These are phyloP conservation scores for Drosophila kuntzei DNA, from an alignment of 2,888 invertebrate genomes.

Conservation along the genomic window DNA sequence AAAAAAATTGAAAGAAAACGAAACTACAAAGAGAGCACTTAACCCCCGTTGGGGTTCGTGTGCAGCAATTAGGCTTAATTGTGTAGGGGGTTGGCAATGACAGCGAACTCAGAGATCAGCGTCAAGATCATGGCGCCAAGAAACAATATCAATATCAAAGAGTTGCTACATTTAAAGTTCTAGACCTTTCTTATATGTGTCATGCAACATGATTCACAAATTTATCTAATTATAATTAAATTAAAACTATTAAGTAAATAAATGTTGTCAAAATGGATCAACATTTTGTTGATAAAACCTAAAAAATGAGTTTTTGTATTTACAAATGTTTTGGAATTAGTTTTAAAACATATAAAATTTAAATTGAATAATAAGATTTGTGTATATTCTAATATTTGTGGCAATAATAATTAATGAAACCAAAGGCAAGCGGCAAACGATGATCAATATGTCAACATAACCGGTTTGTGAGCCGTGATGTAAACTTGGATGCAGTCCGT, in stretches of 20 bases:
- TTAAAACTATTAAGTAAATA: too few relatives aligned
- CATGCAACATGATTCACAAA: constrained; percentile 6
- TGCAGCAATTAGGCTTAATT: constrained; percentile 63
- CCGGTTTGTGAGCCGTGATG: constrained; percentile 47
- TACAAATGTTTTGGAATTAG: neutral
- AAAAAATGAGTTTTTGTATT: neutral
- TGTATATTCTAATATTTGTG: neutral
- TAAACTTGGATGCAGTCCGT: constrained; percentile 26
- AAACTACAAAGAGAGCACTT: constrained; percentile 55
- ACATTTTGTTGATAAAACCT: too few relatives aligned
- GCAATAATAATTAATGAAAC: constrained; percentile 17
- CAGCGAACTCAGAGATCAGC: constrained; percentile 41
- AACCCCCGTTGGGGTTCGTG: constrained; percentile 51
- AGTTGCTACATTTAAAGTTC: constrained; percentile 25
- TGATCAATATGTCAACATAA: constrained; percentile 53
- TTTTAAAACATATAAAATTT: neutral
- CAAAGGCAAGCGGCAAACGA: constrained; percentile 43
- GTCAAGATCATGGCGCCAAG: constrained; percentile 50
- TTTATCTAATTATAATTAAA: neutral
- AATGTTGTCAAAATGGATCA: too few relatives aligned
- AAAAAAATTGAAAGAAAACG: constrained; percentile 12
- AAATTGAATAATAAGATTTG: too few relatives aligned
- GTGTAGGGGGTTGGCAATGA: constrained; percentile 28
- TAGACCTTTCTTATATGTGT: constrained; percentile 9
- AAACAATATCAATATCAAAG: constrained; percentile 27